Conservation (phyloP, 2,113 vertebrate species). For the Clupea harengus region DNA sequence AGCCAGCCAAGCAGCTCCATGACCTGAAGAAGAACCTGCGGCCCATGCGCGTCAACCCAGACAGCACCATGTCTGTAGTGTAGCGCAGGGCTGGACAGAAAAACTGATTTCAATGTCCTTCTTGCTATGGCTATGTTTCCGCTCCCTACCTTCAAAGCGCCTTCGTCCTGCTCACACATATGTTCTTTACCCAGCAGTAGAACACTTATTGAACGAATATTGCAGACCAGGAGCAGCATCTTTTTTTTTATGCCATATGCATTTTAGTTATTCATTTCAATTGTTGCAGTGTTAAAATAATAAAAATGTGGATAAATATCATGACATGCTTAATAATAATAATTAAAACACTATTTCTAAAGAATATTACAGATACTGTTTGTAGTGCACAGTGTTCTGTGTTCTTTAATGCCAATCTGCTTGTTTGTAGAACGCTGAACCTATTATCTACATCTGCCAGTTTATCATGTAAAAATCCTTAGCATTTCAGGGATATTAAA, state of each 20-base stretch:
- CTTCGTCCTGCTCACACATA: background rate
- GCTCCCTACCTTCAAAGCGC: background rate
- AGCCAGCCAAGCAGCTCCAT: slow-evolving; percentile 93
- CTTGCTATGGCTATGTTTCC: background rate
- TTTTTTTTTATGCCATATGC: background rate
- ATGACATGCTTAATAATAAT: background rate
- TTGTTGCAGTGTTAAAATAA: background rate
- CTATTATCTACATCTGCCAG: background rate
- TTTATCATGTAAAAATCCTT: background rate
- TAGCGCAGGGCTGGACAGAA: slow-evolving; percentile 45
- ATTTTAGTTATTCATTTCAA: slow-evolving; percentile 8
- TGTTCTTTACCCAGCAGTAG: background rate
- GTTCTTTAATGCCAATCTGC: background rate
- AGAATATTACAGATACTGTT: background rate
- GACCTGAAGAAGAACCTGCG: slow-evolving; percentile 89
- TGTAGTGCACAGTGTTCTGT: background rate
- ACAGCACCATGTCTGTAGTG: slow-evolving; percentile 92
- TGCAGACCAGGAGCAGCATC: background rate
- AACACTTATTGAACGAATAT: background rate
- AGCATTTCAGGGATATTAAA: background rate
- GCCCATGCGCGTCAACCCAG: slow-evolving; percentile 85
- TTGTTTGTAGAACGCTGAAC: background rate
- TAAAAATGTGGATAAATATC: background rate
- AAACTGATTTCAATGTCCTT: background rate
- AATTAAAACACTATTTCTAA: slow-evolving; percentile 9